Base-by-base conservation (phyloP, 2,797 vertebrate genomes). In the Sebastes oblongus region DNA sequence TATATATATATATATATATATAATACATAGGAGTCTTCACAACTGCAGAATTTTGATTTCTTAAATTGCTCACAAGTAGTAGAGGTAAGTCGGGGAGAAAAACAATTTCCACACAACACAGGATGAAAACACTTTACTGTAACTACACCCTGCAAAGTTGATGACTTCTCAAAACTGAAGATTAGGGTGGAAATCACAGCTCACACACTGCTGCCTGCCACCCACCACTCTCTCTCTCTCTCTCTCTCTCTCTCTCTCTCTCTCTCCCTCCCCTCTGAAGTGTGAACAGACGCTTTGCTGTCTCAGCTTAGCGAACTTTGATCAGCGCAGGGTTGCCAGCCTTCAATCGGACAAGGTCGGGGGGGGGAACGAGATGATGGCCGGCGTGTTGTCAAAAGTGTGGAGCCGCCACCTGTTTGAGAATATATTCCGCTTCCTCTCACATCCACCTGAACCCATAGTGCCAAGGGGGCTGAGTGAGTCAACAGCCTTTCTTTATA, bases 261-360 rank as follows among this genome's bases (percentile, higher is more conserved):
- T 16, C 3, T 34, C 25, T 29, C 58, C 54, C 61, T n/a, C 67
- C 42, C 27, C 42, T 86, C 68, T 88, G 81, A 91, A 88, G 84
- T 87, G 86, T 69, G 89, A 89, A 87, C 86, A 92, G 90, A 86
- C 73, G 82, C 92, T 87, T 83, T 78, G 90, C 90, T 89, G 88
- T 88, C 90, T 92, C 86, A 86, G 89, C 85, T 77, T 62, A 75
- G 82, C 69, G 20, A 88, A 90, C 90, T 92, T 92, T 92, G 90
- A 94, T 93, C 90, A 81, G 78, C 10, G 42, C 74, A 2, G 74
- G 72, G 84, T 88, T 86, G 83, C 89, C 85, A 90, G 80, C 70
- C 85, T 89, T 87, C 87, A 84, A 81, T 77, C 72, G 75, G 80
- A 89, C 89, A 92, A 94, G 92, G 93, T 94, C 92, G 89, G 79